Evolutionary conservation across 2,888 invertebrate genomes (phyloP), one percentile per base, ranked within the genome.

Genomic region (Ellobium chinense): DNA sequence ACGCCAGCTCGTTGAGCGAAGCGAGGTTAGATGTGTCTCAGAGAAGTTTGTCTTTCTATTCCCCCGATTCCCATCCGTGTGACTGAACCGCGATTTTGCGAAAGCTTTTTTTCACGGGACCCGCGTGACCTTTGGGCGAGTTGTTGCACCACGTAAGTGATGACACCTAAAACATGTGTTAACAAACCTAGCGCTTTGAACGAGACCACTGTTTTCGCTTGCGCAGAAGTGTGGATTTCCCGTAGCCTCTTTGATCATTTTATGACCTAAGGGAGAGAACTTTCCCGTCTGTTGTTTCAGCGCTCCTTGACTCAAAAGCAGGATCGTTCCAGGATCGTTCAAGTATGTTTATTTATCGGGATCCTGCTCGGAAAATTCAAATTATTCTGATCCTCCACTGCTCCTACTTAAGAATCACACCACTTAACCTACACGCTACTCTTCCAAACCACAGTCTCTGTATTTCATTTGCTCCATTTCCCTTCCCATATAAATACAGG

Each of bases 111-210:
- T 70, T 56, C 56, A 5, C 9, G 18, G 36, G 70, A 58, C 56
- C n/a, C 54, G 24, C 70, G 18, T 70, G 70, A 70, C 70, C 70
- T 70, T 70, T 70, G 12, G 1, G 14, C n/a, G 12, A 27, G 27
- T 46, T 70, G 56, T 70, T 58, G 34, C 34, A 34, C 1, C 7
- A n/a, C 2, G 1, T 12, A 58, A 21, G 70, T 24, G 58, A 58
- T 70, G 56, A 70, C 56, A 70, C 70, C 18, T 29, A 4, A 7
- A 56, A 24, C 7, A 39, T 70, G 27, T 54, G n/a, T 70, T 36
- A 34, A 24, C 56, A 24, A 34, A 58, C 21, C 37, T 2, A 7
- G n/a, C 31, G n/a, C 58, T 70, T 70, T 70, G 70, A 70, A 54
- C 54, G 12, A 5, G 58, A 58, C 58, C 56, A 70, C 54, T 18